Conservation (phyloP, 2,113 vertebrate species). For the Lampris incognitus region DNA sequence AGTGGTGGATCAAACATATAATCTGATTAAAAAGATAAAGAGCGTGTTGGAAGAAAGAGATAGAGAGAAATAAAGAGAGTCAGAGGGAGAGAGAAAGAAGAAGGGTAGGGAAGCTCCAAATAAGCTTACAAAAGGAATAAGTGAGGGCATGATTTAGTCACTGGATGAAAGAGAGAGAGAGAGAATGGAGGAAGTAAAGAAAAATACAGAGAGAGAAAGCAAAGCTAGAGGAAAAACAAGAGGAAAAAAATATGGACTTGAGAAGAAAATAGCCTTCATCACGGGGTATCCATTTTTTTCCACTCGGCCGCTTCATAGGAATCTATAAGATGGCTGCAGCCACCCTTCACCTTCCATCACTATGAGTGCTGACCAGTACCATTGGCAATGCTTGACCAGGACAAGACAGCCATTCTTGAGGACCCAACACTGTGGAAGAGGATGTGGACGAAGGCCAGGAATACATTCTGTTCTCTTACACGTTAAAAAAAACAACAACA, state of each 20-base stretch:
- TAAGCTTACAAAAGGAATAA: background rate
- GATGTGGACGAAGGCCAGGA: constrained; percentile 13
- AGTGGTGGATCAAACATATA: constrained; percentile 37
- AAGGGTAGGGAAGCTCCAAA: background rate
- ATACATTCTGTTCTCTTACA: background rate
- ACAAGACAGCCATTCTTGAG: constrained; percentile 50
- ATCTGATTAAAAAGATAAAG: constrained; percentile 43
- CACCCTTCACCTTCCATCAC: constrained; percentile 65
- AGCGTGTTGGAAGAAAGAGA: constrained; percentile 8
- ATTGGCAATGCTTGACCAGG: constrained; percentile 46
- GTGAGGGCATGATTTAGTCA: background rate
- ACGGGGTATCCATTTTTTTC: constrained; percentile 78
- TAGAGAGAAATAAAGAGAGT: constrained; percentile 20
- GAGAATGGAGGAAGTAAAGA: constrained; percentile 4
- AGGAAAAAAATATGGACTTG: background rate
- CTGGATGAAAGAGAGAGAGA: background rate
- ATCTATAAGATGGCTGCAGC: constrained; percentile 86
- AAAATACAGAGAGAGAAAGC: constrained; percentile 50
- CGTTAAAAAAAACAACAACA: constrained; percentile 33
- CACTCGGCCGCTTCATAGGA: constrained; percentile 84
- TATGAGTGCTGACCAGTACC: constrained; percentile 70
- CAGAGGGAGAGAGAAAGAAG: constrained; percentile 13
- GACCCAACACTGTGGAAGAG: constrained; percentile 29
- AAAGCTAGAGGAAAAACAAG: too few species aligned
- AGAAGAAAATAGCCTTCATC: constrained; percentile 76